Conservation (phyloP, 1,140 invertebrate genomes). For the Penaeus japonicus region DNA sequence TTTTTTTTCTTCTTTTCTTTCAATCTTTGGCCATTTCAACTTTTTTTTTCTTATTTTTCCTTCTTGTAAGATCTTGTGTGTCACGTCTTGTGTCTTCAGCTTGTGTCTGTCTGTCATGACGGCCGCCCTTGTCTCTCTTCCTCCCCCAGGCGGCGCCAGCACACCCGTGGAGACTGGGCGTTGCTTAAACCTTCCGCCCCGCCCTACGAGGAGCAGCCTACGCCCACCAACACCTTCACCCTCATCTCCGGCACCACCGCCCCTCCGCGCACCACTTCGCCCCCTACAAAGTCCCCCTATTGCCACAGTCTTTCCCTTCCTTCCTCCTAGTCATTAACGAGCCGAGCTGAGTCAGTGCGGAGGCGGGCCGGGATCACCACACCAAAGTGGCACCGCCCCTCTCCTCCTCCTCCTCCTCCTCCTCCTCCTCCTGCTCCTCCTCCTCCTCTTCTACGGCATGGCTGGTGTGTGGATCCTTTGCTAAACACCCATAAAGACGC, state of each 20-base stretch:
- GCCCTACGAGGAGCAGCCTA: not conserved
- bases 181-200: slow-evolving; percentile 36
- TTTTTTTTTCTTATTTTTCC: not conserved
- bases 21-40: not conserved
- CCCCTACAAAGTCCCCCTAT: not conserved
- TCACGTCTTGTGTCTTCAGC: not conserved
- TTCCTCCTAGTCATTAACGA: not conserved
- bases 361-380: too few relatives aligned
- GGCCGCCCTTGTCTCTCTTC: slow-evolving; percentile 1
- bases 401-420: too few relatives aligned
- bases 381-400: too few relatives aligned
- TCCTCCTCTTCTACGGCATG: too few relatives aligned
- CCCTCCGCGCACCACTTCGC: not conserved
- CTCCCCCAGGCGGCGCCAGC: slow-evolving; percentile 16
- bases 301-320: not conserved
- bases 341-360: too few relatives aligned
- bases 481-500: too few relatives aligned
- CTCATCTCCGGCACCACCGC: not conserved
- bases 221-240: slow-evolving; percentile 11
- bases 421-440: too few relatives aligned
- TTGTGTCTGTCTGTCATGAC: slow-evolving; percentile 25
- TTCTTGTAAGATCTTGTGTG: not conserved
- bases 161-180: slow-evolving; percentile 50
- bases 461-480: too few relatives aligned
- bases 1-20: not conserved